phyloP scores from a whole-genome alignment of 2,888 invertebrate species.

The Cistogaster globosa region DNA sequence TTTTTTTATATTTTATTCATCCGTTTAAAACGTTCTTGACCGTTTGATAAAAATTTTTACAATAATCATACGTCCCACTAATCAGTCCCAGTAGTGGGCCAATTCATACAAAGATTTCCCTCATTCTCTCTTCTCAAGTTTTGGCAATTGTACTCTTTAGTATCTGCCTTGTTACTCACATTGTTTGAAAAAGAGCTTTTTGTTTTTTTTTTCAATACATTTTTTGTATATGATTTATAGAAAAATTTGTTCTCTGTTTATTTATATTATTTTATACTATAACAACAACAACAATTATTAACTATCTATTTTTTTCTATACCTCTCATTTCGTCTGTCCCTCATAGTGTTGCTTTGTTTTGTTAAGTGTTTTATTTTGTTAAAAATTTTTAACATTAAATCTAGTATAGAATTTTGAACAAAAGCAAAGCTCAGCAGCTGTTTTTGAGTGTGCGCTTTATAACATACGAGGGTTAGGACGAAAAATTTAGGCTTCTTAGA shows the following conservation, averaged over 20 bases:
- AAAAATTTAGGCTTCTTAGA: not conserved
- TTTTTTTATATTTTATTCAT: slow-evolving; percentile 36
- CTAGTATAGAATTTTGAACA: slow-evolving; percentile 18
- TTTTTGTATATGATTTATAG: not conserved
- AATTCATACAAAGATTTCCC: slow-evolving; percentile 24
- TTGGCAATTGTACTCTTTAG: slow-evolving; percentile 2
- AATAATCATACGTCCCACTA: slow-evolving; percentile 76
- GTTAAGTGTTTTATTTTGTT: slow-evolving; percentile 18
- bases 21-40: slow-evolving; percentile 79
- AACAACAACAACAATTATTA: slow-evolving; percentile 26
- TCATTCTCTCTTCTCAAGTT: not conserved
- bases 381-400: slow-evolving; percentile 1
- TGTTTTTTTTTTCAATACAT: slow-evolving; percentile 14
- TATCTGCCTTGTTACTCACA: not conserved
- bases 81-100: slow-evolving; percentile 57
- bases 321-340: not conserved
- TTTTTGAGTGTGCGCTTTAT: slow-evolving; percentile 55
- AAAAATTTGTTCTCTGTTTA: slow-evolving; percentile 59
- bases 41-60: slow-evolving; percentile 82
- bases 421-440: slow-evolving; percentile 65
- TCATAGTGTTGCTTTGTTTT: slow-evolving; percentile 39
- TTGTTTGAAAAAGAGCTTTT: slow-evolving; percentile 45
- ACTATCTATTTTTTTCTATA: slow-evolving; percentile 26
- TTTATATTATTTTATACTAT: slow-evolving; percentile 45
- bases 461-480: not conserved